Conservation (phyloP, 92 coral and sea anemone genomes). For the Umimayanthus chanpuru region DNA sequence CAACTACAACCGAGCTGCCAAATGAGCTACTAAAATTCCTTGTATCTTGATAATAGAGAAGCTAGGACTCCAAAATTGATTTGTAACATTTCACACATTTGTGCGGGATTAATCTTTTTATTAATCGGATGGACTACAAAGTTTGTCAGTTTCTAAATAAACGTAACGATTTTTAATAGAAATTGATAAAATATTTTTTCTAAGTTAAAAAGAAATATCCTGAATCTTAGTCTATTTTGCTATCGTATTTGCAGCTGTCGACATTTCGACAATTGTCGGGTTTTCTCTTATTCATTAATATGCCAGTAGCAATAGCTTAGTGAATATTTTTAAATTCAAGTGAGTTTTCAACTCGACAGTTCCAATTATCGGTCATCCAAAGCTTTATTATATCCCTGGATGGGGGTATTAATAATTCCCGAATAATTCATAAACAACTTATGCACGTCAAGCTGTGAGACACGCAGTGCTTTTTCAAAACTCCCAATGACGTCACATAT, state of each 20-base stretch:
- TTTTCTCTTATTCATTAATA: slow-evolving; percentile 7
- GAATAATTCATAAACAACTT: slow-evolving; percentile 26
- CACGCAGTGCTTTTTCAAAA: slow-evolving; percentile 12
- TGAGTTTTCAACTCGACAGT: slow-evolving; percentile 7
- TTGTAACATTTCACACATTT: slow-evolving; percentile 7
- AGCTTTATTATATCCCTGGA: slow-evolving; percentile 26
- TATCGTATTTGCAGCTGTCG: slow-evolving; percentile 22
- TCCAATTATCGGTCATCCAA: slow-evolving; percentile 12
- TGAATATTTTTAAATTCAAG: slow-evolving; percentile 3
- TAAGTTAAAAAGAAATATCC: neutral
- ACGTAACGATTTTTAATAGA: slow-evolving; percentile 7
- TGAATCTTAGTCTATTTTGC: neutral
- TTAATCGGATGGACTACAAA: slow-evolving; percentile 34
- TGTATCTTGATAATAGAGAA: neutral
- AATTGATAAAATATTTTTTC: slow-evolving; percentile 11
- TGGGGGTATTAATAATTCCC: slow-evolving; percentile 26
- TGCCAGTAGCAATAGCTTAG: slow-evolving; percentile 6
- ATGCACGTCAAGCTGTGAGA: slow-evolving; percentile 11
- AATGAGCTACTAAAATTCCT: slow-evolving; percentile 5
- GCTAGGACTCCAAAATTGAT: neutral
- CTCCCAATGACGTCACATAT: slow-evolving; percentile 30
- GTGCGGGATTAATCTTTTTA: neutral
- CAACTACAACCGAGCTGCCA: slow-evolving; percentile 6
- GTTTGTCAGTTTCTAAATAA: slow-evolving; percentile 18
- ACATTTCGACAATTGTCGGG: neutral